These are phyloP conservation scores for Trachelus iudaicus DNA, from an alignment of 2,888 invertebrate species.

Conservation along the genomic window DNA sequence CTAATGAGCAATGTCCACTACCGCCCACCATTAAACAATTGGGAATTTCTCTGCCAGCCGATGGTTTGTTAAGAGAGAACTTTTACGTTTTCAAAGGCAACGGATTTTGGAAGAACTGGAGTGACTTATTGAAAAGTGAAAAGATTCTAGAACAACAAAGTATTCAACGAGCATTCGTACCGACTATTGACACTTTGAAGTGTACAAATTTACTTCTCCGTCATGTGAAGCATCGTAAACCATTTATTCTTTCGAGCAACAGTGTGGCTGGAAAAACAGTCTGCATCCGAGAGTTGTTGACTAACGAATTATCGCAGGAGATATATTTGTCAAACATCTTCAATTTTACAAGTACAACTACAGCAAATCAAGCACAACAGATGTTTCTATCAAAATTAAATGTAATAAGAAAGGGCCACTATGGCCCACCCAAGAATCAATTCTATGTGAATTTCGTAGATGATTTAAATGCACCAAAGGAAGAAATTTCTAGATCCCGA, in stretches of 20 bases:
- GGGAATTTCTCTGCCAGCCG: slow-evolving; percentile 69
- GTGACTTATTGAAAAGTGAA: slow-evolving; percentile 68
- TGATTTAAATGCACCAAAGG: slow-evolving; percentile 72
- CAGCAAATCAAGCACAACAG: slow-evolving; percentile 68
- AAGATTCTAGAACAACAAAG: slow-evolving; percentile 51
- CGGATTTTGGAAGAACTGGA: slow-evolving; percentile 72
- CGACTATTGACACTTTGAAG: slow-evolving; percentile 71
- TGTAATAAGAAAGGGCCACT: slow-evolving; percentile 69
- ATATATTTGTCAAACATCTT: slow-evolving; percentile 69
- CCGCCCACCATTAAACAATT: slow-evolving; percentile 68
- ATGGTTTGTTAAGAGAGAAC: slow-evolving; percentile 70
- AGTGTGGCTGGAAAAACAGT: slow-evolving; percentile 75
- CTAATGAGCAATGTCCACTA: slow-evolving; percentile 62
- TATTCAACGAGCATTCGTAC: slow-evolving; percentile 64
- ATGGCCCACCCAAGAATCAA: slow-evolving; percentile 69
- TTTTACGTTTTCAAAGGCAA: slow-evolving; percentile 71
- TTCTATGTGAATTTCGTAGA: slow-evolving; percentile 74
- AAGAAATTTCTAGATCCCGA: slow-evolving; percentile 67
- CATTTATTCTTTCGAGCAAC: slow-evolving; percentile 71
- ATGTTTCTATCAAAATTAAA: slow-evolving; percentile 67
- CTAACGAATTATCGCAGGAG: slow-evolving; percentile 66
- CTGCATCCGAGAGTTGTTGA: slow-evolving; percentile 67
- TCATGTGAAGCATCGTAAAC: slow-evolving; percentile 68
- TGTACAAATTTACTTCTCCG: slow-evolving; percentile 68
- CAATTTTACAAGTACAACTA: slow-evolving; percentile 68